Evolutionary conservation across 2,113 vertebrate species (phyloP).

Genomic region (Chunga burmeisteri): DNA sequence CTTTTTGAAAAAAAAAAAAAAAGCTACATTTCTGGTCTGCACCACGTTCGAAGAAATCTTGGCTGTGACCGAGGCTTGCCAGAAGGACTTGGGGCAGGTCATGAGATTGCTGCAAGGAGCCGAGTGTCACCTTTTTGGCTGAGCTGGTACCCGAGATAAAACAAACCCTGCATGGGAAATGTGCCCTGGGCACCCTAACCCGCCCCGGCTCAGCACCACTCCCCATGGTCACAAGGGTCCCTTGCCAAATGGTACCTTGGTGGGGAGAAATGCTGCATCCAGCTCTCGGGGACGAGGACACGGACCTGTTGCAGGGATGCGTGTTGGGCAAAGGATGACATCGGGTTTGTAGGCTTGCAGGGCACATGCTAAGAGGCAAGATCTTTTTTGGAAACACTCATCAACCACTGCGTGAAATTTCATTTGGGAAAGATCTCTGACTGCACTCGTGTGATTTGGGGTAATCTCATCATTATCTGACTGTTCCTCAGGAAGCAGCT

Average conservation of each 20-base stretch:
- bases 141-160: not conserved
- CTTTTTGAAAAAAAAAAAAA: not conserved
- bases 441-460: not conserved
- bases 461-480: not conserved
- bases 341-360: not conserved
- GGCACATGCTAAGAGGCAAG: not conserved
- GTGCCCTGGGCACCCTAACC: rapidly evolving
- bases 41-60: rapidly evolving
- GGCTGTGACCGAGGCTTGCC: not conserved
- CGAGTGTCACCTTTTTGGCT: rapidly evolving
- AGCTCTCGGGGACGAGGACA: not conserved
- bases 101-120: not conserved
- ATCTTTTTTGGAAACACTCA: not conserved
- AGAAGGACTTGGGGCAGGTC: not conserved
- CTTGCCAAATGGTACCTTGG: rapidly evolving
- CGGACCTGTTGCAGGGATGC: not conserved
- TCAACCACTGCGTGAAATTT: not conserved
- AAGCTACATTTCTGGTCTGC: rapidly evolving
- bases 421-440: not conserved
- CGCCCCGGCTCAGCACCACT: not conserved
- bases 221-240: rapidly evolving
- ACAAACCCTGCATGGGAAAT: not conserved
- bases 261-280: not conserved
- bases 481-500: not conserved
- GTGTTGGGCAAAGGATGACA: not conserved